These are phyloP conservation scores for Peromyscus eremicus DNA, from an alignment of 2,797 vertebrate genomes.

Conservation along the genomic window DNA sequence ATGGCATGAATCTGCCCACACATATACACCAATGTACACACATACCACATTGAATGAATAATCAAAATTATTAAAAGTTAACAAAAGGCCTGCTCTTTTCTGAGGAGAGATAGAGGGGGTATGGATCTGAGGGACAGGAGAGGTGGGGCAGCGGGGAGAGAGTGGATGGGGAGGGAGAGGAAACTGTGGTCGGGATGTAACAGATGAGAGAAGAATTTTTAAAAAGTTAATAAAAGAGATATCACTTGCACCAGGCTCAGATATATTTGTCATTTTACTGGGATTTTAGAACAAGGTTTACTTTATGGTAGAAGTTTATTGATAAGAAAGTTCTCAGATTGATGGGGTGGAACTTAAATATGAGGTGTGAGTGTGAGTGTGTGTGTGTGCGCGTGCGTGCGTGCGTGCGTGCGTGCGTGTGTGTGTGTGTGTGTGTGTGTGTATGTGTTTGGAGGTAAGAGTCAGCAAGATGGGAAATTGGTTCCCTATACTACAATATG, in stretches of 20 bases:
- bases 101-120: not conserved
- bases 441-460: not conserved
- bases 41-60: not conserved
- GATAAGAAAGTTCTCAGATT: not conserved
- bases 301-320: not conserved
- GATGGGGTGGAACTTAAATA: not conserved
- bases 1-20: not conserved
- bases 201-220: not conserved
- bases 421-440: not conserved
- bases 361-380: not conserved
- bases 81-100: not conserved
- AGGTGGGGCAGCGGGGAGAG: too few species aligned
- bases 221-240: not conserved
- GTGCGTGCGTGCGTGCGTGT: not conserved
- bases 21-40: not conserved
- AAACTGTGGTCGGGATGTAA: not conserved
- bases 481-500: not conserved
- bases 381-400: not conserved
- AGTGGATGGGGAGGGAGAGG: not conserved
- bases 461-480: not conserved
- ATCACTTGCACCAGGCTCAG: not conserved
- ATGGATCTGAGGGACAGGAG: not conserved
- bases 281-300: not conserved
- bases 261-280: not conserved
- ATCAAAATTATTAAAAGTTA: not conserved